Conservation (phyloP, 1,140 invertebrate species). For the Andrena cerasifolii region DNA sequence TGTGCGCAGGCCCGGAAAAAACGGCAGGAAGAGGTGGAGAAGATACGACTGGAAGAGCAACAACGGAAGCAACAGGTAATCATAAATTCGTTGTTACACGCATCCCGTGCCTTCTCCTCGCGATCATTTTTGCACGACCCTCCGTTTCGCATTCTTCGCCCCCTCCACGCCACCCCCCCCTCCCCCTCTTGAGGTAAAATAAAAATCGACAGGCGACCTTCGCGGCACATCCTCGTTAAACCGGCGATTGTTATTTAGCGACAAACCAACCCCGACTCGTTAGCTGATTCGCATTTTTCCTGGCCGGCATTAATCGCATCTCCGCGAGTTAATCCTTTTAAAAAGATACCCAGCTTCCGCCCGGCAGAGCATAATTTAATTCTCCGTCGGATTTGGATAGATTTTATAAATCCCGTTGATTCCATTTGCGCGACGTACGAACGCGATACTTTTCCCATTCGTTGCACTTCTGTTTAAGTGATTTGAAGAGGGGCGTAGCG, state of each 20-base stretch:
- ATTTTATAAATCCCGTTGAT: too few species aligned
- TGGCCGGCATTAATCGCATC: not conserved
- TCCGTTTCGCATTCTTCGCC: not conserved
- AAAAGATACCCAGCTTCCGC: too few species aligned
- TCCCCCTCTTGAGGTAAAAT: not conserved
- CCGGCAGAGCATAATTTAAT: too few species aligned
- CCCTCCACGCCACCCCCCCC: not conserved
- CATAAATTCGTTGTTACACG: constrained; percentile 64
- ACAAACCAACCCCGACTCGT: not conserved
- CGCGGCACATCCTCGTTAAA: not conserved
- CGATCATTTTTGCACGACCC: not conserved
- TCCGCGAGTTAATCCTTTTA: too few species aligned
- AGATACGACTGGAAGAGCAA: constrained; percentile 92
- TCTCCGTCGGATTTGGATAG: too few species aligned
- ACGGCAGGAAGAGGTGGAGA: constrained; percentile 92
- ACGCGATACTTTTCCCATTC: too few species aligned
- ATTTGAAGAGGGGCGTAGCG: too few species aligned
- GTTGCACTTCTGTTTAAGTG: too few species aligned
- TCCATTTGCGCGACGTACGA: too few species aligned
- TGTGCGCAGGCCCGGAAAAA: constrained; percentile 90
- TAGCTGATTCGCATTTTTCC: not conserved
- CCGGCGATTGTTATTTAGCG: constrained; percentile 11
- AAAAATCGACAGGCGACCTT: too few species aligned
- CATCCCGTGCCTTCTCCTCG: constrained; percentile 22
- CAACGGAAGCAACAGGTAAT: constrained; percentile 92